A percentile compares a stretch with the other conserved stretches of the same genome.
These are phyloP conservation scores for Xerus inauris DNA, from an alignment of 2,113 vertebrate genomes.

Conservation along the genomic window DNA sequence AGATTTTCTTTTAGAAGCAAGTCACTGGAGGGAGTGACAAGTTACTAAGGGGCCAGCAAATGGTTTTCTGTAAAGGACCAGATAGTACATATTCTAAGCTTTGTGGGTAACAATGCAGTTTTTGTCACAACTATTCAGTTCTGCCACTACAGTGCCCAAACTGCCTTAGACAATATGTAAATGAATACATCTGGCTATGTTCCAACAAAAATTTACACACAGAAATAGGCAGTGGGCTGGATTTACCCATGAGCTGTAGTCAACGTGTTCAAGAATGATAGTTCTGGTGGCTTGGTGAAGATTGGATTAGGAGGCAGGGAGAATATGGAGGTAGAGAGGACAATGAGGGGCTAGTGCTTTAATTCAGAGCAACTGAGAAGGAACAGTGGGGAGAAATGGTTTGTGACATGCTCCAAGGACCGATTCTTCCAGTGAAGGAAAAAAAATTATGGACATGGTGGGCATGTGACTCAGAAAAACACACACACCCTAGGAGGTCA, in stretches of 20 bases:
- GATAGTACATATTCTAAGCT: constrained; percentile 6
- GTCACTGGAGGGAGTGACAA: not conserved
- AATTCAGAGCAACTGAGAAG: not conserved
- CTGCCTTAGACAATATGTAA: not conserved
- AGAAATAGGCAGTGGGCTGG: not conserved
- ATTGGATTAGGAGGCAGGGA: not conserved
- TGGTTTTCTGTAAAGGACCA: not conserved
- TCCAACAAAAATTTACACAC: not conserved
- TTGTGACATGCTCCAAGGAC: not conserved
- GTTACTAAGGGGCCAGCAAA: not conserved
- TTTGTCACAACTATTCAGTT: not conserved
- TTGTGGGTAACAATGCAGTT: not conserved
- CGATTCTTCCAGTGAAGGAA: not conserved
- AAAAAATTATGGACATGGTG: not conserved
- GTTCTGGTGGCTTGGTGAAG: not conserved
- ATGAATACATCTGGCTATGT: not conserved
- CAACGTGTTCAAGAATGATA: not conserved
- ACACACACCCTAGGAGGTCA: not conserved
- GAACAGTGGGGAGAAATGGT: not conserved
- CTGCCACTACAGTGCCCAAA: not conserved
- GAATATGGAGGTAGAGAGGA: not conserved
- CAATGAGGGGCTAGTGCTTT: not conserved
- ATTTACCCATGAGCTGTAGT: not conserved
- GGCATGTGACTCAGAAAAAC: constrained; percentile 38
- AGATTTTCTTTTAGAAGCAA: not conserved